Conservation (phyloP, 2,888 invertebrate species). For the Serrognathus titanus region DNA sequence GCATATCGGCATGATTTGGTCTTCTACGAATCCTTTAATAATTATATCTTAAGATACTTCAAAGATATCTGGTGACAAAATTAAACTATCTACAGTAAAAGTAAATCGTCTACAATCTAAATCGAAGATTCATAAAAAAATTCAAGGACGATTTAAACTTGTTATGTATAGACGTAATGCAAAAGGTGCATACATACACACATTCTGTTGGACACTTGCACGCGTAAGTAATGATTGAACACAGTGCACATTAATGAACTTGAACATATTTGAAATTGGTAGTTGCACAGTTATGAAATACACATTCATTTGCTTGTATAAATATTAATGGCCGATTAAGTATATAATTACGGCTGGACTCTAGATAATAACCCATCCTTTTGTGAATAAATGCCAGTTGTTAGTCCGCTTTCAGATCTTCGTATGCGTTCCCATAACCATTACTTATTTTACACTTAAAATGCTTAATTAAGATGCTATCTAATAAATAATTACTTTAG, state of each 20-base stretch:
- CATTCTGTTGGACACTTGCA: not conserved
- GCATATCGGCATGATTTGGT: too few relatives aligned
- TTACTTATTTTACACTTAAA: constrained; percentile 1
- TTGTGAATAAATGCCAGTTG: not conserved
- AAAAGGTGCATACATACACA: not conserved
- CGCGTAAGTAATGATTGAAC: not conserved
- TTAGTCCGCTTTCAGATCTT: not conserved
- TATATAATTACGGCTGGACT: not conserved
- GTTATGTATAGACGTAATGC: not conserved
- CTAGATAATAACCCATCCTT: constrained; percentile 1
- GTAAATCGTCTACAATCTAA: too few relatives aligned
- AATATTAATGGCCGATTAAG: not conserved
- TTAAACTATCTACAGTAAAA: too few relatives aligned
- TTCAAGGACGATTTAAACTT: too few relatives aligned
- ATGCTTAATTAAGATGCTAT: constrained; percentile 1
- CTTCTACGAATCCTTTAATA: too few relatives aligned
- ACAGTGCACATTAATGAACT: constrained; percentile 1
- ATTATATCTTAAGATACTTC: too few relatives aligned
- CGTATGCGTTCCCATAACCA: not conserved
- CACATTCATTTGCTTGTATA: not conserved
- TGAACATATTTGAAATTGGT: not conserved
- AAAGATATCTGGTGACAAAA: too few relatives aligned
- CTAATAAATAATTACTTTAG: not conserved
- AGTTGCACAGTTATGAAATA: not conserved
- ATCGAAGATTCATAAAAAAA: too few relatives aligned